phyloP scores from a whole-genome alignment of 2,888 invertebrate species.

The Scaptomyza caliginosa region DNA sequence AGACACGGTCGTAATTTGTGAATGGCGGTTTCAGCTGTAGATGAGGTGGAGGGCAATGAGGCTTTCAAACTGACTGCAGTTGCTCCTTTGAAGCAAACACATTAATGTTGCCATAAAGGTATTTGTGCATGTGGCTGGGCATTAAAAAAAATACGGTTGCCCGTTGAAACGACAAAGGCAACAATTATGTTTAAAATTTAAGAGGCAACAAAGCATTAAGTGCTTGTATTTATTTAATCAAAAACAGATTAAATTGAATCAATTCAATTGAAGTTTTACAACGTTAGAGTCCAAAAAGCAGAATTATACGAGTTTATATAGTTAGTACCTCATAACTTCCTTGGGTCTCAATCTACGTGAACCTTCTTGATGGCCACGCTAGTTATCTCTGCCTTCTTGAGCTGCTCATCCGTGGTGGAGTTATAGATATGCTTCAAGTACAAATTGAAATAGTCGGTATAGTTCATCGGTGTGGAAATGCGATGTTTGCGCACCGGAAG shows the following conservation, averaged over 20 bases:
- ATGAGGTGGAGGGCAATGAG: neutral
- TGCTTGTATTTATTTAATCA: neutral
- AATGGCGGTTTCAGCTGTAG: neutral
- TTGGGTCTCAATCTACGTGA: conserved; percentile 45
- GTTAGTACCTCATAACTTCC: neutral
- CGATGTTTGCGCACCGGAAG: conserved; percentile 83
- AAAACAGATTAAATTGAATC: neutral
- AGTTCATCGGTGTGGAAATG: conserved; percentile 83
- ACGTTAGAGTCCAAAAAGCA: too few species aligned
- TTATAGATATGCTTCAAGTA: conserved; percentile 83
- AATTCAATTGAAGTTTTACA: neutral
- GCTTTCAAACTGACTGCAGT: conserved; percentile 22
- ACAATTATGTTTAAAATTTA: conserved; percentile 34
- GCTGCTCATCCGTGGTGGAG: conserved; percentile 73
- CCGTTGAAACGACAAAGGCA: conserved; percentile 7
- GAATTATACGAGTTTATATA: too few species aligned
- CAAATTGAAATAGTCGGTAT: conserved; percentile 83
- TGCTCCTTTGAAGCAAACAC: conserved; percentile 35
- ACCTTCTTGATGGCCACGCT: conserved; percentile 72
- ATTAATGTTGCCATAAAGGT: conserved; percentile 24
- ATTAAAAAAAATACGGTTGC: conserved; percentile 54
- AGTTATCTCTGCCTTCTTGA: conserved; percentile 70
- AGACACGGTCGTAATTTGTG: conserved; percentile 65
- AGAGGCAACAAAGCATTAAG: neutral
- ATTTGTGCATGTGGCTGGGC: conserved; percentile 55